A percentile compares a stretch with the other conserved stretches of the same genome.
phyloP scores from a whole-genome alignment of 2,797 vertebrate species.

The Sebastes hopkinsi region DNA sequence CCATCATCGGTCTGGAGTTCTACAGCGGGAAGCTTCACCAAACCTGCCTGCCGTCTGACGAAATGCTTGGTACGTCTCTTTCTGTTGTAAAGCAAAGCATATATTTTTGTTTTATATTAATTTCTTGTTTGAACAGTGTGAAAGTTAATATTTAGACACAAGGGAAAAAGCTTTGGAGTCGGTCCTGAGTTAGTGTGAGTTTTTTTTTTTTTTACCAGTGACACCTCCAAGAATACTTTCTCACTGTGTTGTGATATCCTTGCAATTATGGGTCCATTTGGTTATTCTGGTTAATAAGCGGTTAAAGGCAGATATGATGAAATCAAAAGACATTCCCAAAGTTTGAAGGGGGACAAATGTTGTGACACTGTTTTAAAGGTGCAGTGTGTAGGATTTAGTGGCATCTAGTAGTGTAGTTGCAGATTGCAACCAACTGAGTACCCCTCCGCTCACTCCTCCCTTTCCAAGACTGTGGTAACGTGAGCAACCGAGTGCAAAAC shows the following conservation, averaged over 20 bases:
- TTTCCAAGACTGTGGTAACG: too few relatives aligned
- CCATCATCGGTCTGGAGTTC: constrained; percentile 98
- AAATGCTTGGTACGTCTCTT: constrained; percentile 74
- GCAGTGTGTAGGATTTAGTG: too few relatives aligned
- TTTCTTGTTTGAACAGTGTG: neutral
- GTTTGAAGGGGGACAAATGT: neutral
- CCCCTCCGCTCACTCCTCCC: too few relatives aligned
- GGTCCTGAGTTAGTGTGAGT: neutral
- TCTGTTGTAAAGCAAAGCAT: neutral
- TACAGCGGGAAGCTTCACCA: constrained; percentile 97
- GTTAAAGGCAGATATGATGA: neutral
- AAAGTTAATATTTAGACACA: constrained; percentile 12
- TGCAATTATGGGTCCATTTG: neutral
- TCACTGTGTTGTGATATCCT: neutral
- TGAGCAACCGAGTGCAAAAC: too few relatives aligned
- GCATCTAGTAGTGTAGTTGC: too few relatives aligned
- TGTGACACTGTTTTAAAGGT: neutral
- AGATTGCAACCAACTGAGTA: too few relatives aligned
- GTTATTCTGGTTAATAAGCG: neutral
- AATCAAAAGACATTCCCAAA: neutral
- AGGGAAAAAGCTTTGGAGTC: neutral
- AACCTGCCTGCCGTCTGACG: constrained; percentile 86
- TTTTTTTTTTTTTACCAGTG: neutral
- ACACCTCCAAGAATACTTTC: neutral
- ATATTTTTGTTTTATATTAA: neutral